Base-by-base conservation (phyloP, 2,888 invertebrate genomes). In the Hirtodrosophila alboralis region DNA sequence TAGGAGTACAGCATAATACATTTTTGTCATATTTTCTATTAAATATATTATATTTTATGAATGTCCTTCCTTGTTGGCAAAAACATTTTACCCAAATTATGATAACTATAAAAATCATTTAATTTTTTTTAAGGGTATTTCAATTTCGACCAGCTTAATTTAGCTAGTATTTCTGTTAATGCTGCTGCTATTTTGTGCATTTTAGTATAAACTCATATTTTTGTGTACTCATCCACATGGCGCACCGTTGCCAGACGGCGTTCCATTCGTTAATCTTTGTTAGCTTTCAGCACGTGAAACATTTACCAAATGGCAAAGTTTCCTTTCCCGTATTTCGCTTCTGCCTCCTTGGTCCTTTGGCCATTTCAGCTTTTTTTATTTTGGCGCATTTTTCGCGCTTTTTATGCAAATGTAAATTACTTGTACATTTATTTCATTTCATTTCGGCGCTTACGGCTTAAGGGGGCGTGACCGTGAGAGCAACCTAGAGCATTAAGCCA, bases 351-450 rank as follows among this genome's bases (percentile, higher is more conserved):
- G 16, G 12, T n/a, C 30, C 23, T 31, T 45, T 38, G 37, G 36
- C 9, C 14, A 21, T 13, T 49, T 38, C 14, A 16, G 34, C 41
- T 26, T 45, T n/a, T n/a, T n/a, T 49, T 41, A 10, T 59, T 66
- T 54, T 49, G 48, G 48, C 56, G 33, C 38, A 30, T 57, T 67
- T 60, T 48, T 66, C 66, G 61, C 68, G 44, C 52, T 33, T 81
- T 74, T 69, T 75, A 78, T 77, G 78, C 66, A 68, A 67, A 68
- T 66, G 51, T 14, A 67, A 75, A 80, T 77, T 66, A 76, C 63
- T 73, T 57, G 44, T 31, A 44, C 40, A 53, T 36, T 41, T 52
- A 67, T 71, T 66, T 70, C 61, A 61, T 70, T 69, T 69, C 59
- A 60, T 63, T 69, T 68, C n/a, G 61, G 36, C 18, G 52, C 54